Percentiles rank a stretch among this genome's conserved stretches.
Conservation (phyloP, 2,888 invertebrate species). For the Caenorhabditis doughertyi region DNA sequence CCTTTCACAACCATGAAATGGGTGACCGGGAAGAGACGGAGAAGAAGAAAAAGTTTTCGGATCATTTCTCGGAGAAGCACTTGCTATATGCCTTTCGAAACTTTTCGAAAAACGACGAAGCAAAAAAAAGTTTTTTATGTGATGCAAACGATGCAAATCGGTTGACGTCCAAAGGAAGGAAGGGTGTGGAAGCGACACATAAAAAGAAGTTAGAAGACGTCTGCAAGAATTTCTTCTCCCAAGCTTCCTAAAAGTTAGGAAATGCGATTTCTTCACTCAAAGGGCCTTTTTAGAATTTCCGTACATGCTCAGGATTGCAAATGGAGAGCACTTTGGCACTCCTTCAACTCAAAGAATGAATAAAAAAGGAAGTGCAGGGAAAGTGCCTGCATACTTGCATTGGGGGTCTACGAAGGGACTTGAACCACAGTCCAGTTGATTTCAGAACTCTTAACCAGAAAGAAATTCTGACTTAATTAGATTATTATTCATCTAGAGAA, state of each 20-base stretch:
- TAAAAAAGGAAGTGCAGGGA: slow-evolving; percentile 26
- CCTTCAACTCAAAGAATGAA: background rate
- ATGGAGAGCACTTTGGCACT: slow-evolving; percentile 23
- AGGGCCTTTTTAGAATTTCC: slow-evolving; percentile 16
- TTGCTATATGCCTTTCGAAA: slow-evolving; percentile 33
- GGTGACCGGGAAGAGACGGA: background rate
- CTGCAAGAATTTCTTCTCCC: slow-evolving; percentile 21
- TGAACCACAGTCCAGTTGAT: background rate
- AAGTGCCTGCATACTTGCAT: background rate
- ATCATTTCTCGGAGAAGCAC: slow-evolving; percentile 22
- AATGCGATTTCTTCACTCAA: slow-evolving; percentile 9
- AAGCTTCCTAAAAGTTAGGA: slow-evolving; percentile 13
- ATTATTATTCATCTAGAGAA: background rate
- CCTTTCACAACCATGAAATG: background rate
- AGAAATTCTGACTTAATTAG: slow-evolving; percentile 4
- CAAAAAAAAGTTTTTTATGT: slow-evolving; percentile 6
- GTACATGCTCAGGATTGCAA: slow-evolving; percentile 28
- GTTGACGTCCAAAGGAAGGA: slow-evolving; percentile 48
- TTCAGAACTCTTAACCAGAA: background rate
- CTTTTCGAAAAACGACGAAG: slow-evolving; percentile 34
- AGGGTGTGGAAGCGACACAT: slow-evolving; percentile 47
- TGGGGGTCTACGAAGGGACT: background rate
- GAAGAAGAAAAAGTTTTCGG: slow-evolving; percentile 6
- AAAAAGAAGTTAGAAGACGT: slow-evolving; percentile 13
- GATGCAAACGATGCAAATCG: slow-evolving; percentile 32